Base-by-base conservation (phyloP, 1,140 invertebrate genomes). In the Bombus consobrinus region DNA sequence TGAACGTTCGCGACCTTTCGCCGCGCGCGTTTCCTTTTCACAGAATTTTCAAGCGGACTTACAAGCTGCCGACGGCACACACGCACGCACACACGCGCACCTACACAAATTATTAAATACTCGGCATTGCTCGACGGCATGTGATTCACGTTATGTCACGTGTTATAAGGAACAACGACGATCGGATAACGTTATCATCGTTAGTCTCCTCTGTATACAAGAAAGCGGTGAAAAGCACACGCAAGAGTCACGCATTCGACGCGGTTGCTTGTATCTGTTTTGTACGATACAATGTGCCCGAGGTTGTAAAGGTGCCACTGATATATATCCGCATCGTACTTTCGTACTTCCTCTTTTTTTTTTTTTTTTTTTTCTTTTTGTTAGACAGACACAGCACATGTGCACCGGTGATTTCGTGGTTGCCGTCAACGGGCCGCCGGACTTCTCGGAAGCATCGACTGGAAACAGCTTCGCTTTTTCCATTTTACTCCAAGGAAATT, bases 221-320 rank as follows among this genome's bases (percentile, higher is more conserved):
- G 43, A 82, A 92, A 92, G 90, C 91, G 47, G 83, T 88, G 82
- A 88, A 83, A 91, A 90, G 91, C 90, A 89, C 86, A 83, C 73
- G 78, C 90, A 87, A 78, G 53, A 87, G 47, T 89, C 86, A 89
- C 82, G 82, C 83, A 88, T 91, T 77, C 74, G 37, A 47, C 64
- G 43, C 83, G 74, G 62, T 76, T 53, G 53, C 73, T 91, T 89
- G 89, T 89, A 91, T 91, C 85, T 28, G 80, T 91, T 88, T 81
- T 81, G 82, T 88, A 74, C 72, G 90, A 91, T 91, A 89, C 90
- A 91, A 89, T 77, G 25, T 91, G 66, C 59, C 81, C 86, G 73
- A 66, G 41, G 53, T 77, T 68, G n/a, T 32, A 15, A 32, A 39
- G 69, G 25, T 41, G 39, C 1, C 39, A 72, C 13, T 41, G 69